Percentiles rank a stretch among this genome's conserved stretches.
Evolutionary conservation across 1,140 invertebrate genomes (phyloP).

Genomic region (Micrasema longulum): DNA sequence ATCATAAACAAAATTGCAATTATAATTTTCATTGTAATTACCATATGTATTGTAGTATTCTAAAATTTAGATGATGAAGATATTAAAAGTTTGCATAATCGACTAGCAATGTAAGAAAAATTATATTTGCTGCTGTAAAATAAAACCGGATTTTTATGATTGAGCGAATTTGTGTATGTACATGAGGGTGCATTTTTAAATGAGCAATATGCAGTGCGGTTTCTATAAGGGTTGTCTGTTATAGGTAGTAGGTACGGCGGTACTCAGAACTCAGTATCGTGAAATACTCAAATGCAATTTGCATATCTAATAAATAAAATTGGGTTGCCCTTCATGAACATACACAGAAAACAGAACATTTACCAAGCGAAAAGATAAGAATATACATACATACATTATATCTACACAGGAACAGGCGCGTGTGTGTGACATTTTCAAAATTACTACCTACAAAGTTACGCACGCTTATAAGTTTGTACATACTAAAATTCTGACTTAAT

Average conservation of each 20-base stretch:
- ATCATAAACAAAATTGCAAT: too few species aligned
- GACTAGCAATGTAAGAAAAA: too few species aligned
- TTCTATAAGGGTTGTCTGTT: conserved; percentile 28
- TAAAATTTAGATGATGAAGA: too few species aligned
- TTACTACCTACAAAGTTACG: too few species aligned
- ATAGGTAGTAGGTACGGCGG: too few species aligned
- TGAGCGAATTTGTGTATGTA: conserved; percentile 16
- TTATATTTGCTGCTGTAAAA: background rate
- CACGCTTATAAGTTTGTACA: too few species aligned
- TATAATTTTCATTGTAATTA: too few species aligned
- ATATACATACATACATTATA: background rate
- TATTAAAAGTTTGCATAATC: too few species aligned
- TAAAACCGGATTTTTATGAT: conserved; percentile 23
- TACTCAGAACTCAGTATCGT: background rate
- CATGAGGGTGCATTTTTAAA: conserved; percentile 24
- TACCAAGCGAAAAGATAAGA: too few species aligned
- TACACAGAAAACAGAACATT: background rate
- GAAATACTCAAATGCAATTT: conserved; percentile 28
- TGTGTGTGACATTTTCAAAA: conserved; percentile 24
- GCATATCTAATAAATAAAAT: conserved; percentile 33
- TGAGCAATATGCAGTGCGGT: conserved; percentile 13
- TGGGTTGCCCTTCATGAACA: background rate
- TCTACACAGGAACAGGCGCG: background rate
- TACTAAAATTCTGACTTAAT: too few species aligned
- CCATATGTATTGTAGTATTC: too few species aligned